Evolutionary conservation across 2,888 invertebrate genomes (phyloP).

Genomic region (Pyrocoelia pectoralis): DNA sequence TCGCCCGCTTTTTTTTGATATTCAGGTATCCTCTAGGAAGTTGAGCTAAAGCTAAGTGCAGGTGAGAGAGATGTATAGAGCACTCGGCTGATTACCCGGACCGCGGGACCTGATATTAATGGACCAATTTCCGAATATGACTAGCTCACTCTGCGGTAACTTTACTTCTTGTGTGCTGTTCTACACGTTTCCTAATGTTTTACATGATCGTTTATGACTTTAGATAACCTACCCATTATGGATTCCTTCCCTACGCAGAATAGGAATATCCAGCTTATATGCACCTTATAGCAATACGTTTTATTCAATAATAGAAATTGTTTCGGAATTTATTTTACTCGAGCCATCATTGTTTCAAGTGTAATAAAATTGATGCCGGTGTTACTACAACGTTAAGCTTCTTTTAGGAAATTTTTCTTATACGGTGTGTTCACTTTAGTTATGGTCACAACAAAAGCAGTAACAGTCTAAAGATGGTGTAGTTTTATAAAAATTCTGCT

Average conservation of each 20-base stretch:
- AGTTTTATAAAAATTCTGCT: too few species aligned
- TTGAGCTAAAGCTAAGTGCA: conserved; percentile 30
- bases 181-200: conserved; percentile 33
- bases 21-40: conserved; percentile 28
- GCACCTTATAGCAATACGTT: too few species aligned
- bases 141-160: conserved; percentile 40
- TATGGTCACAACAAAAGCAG: too few species aligned
- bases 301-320: too few species aligned
- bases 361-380: too few species aligned
- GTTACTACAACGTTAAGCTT: too few species aligned
- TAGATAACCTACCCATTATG: conserved; percentile 26
- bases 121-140: conserved; percentile 48
- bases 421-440: too few species aligned
- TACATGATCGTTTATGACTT: conserved; percentile 32
- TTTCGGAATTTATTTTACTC: too few species aligned
- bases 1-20: conserved; percentile 25
- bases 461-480: too few species aligned
- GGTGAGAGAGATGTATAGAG: conserved; percentile 42
- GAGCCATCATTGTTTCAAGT: too few species aligned
- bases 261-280: neutral
- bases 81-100: conserved; percentile 47
- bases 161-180: conserved; percentile 36
- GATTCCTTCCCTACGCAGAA: neutral
- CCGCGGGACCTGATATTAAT: conserved; percentile 46
- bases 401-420: too few species aligned